Percentiles rank a stretch among this genome's conserved stretches.
Conservation (phyloP, 2,888 invertebrate species). For the Drosophila flavopinicola region DNA sequence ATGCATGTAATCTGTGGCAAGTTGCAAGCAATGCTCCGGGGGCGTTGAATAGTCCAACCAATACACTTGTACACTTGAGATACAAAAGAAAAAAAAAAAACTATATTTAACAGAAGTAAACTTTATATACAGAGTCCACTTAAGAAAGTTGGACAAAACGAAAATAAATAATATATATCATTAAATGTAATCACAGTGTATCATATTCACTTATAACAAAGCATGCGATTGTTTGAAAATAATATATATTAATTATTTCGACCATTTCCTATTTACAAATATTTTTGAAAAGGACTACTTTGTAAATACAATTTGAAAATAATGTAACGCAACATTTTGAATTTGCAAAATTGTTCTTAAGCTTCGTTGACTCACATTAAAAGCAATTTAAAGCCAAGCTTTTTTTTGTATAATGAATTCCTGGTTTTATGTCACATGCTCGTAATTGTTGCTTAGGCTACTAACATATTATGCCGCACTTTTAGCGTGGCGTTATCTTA, state of each 20-base stretch:
- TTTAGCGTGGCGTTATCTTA: constrained; percentile 48
- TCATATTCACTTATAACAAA: no score
- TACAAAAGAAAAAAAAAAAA: not conserved
- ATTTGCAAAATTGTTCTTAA: not conserved
- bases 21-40: not conserved
- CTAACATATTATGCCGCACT: constrained; percentile 35
- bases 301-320: no score
- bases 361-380: no score
- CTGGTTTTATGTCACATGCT: constrained; percentile 11
- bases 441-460: constrained; percentile 13
- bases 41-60: constrained; percentile 8
- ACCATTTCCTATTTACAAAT: no score
- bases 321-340: no score
- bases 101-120: constrained; percentile 9
- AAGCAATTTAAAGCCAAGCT: not conserved
- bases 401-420: constrained; percentile 11
- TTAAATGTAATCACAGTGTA: constrained; percentile 6
- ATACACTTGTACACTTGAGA: not conserved
- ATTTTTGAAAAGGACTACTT: no score
- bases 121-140: not conserved
- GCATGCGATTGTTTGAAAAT: no score
- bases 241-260: no score
- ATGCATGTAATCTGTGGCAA: constrained; percentile 31
- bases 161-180: not conserved
- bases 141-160: not conserved